These are phyloP conservation scores for Drosophila baimaii DNA, from an alignment of 1,140 invertebrate species.

Conservation along the genomic window DNA sequence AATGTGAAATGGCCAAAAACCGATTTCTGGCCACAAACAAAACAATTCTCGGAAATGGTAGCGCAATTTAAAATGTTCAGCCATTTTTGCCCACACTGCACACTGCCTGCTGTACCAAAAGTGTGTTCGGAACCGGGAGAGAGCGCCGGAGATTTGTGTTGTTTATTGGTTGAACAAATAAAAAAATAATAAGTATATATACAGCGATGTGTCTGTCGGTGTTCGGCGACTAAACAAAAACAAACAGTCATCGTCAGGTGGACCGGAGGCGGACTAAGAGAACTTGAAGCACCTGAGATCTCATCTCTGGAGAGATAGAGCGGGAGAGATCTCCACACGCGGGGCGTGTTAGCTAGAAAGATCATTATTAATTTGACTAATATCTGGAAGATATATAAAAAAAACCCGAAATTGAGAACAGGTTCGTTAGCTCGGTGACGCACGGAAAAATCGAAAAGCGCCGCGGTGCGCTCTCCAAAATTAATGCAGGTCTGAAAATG, in stretches of 20 bases:
- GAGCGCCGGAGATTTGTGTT: slow-evolving; percentile 49
- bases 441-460: slow-evolving; percentile 32
- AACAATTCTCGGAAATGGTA: slow-evolving; percentile 62
- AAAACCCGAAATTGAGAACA: slow-evolving; percentile 43
- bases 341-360: slow-evolving; percentile 10
- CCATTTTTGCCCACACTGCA: slow-evolving; percentile 40
- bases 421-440: slow-evolving; percentile 36
- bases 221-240: slow-evolving; percentile 48
- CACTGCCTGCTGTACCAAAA: slow-evolving; percentile 26
- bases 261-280: slow-evolving; percentile 19
- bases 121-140: slow-evolving; percentile 20
- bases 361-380: slow-evolving; percentile 53
- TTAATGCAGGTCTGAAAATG: slow-evolving; percentile 29
- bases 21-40: slow-evolving; percentile 44
- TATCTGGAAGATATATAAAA: slow-evolving; percentile 38
- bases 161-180: slow-evolving; percentile 61
- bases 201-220: slow-evolving; percentile 3
- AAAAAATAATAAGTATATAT: slow-evolving; percentile 28
- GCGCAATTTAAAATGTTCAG: slow-evolving; percentile 54
- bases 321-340: slow-evolving; percentile 12
- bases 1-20: slow-evolving; percentile 36
- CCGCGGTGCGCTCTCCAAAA: neutral
- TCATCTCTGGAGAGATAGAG: slow-evolving; percentile 5
- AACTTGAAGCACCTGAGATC: slow-evolving; percentile 6
- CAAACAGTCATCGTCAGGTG: slow-evolving; percentile 59